Conservation (phyloP, 2,113 vertebrate genomes). For the Menura novaehollandiae region DNA sequence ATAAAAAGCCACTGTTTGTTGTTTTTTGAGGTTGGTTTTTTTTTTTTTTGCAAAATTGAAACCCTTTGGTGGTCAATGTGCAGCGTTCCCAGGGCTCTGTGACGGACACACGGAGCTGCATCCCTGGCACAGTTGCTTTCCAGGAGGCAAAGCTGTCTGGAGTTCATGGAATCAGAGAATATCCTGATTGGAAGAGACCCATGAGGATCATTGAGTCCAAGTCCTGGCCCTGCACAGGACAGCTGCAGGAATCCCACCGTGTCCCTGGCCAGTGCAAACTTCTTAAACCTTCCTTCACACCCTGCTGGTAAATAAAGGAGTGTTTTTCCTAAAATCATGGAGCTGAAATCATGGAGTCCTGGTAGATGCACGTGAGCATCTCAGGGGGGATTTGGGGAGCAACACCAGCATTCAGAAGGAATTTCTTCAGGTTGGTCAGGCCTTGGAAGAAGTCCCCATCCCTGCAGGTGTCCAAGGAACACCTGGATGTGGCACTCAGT, state of each 20-base stretch:
- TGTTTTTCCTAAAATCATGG: background rate
- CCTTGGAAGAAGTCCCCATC: background rate
- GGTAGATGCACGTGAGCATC: background rate
- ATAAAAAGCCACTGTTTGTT: conserved; percentile 31
- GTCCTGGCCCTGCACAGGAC: background rate
- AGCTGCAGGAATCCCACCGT: background rate
- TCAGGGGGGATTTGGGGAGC: background rate
- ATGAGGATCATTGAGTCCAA: background rate
- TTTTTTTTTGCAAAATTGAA: background rate
- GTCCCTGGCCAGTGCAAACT: background rate
- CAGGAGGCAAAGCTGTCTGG: background rate
- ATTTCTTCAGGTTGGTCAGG: background rate
- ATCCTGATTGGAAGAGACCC: background rate
- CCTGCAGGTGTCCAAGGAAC: background rate
- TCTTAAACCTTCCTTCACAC: background rate
- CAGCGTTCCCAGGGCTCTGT: background rate
- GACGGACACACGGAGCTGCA: background rate
- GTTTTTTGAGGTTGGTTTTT: background rate
- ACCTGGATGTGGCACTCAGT: background rate
- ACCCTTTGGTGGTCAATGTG: background rate
- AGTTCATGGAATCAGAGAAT: background rate
- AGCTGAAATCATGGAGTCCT: background rate
- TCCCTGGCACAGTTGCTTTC: background rate
- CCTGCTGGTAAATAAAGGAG: background rate
- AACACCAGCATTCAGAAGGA: background rate